Percentiles rank a stretch among this genome's conserved stretches.
phyloP scores from a whole-genome alignment of 2,797 vertebrate genomes.

The Sardinella longiceps region DNA sequence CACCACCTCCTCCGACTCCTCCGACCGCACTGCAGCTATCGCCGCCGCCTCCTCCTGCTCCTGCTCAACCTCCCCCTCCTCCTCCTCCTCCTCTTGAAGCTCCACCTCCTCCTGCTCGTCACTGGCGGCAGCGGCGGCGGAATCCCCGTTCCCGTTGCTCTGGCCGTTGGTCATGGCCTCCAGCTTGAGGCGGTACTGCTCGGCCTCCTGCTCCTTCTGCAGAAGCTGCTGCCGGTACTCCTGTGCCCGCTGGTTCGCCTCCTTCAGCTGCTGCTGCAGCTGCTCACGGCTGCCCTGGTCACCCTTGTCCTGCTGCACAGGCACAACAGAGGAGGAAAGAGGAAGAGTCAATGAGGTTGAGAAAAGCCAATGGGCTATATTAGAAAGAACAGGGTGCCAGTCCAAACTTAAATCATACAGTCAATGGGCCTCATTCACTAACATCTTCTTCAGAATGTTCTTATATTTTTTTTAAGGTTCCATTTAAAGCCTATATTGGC shows the following conservation, averaged over 20 bases:
- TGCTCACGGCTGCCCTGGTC: conserved; percentile 47
- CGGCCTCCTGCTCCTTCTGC: conserved; percentile 86
- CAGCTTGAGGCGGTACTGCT: conserved; percentile 80
- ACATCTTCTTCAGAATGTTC: no score
- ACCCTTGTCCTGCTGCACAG: conserved; percentile 40
- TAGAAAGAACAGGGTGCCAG: no score
- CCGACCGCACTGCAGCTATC: conserved; percentile 61
- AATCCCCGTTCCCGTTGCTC: conserved; percentile 52
- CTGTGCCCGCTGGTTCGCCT: conserved; percentile 70
- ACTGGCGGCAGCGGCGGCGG: not conserved
- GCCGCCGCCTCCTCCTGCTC: conserved; percentile 56
- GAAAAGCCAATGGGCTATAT: no score
- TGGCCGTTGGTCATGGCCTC: conserved; percentile 79
- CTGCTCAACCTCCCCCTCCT: conserved; percentile 66
- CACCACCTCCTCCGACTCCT: conserved; percentile 61
- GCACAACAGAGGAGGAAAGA: not conserved
- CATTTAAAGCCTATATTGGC: no score
- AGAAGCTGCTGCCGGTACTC: conserved; percentile 85
- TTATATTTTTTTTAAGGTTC: no score
- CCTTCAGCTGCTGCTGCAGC: conserved; percentile 56
- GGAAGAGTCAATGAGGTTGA: no score
- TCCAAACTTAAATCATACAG: no score
- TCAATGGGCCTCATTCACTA: no score
- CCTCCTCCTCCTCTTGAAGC: conserved; percentile 68
- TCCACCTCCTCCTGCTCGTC: not conserved